Evolutionary conservation across 2,888 invertebrate genomes (phyloP).

Genomic region (Pediacus dermestoides): DNA sequence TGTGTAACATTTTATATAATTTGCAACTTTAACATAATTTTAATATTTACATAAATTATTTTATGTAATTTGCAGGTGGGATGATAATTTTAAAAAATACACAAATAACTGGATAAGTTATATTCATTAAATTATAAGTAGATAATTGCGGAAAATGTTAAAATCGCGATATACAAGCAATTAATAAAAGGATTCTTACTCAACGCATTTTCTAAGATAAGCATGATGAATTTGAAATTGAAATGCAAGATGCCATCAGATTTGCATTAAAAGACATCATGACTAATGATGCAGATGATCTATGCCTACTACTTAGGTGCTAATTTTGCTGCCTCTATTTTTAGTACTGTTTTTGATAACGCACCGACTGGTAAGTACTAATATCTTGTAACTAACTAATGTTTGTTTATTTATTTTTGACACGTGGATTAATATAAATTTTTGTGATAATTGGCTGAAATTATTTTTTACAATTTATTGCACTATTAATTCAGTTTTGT

Average conservation of each 20-base stretch:
- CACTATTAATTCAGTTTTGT: no score
- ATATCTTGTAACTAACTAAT: no score
- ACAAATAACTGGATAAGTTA: background rate
- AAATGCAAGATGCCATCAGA: background rate
- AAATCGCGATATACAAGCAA: constrained; percentile 1
- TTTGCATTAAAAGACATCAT: background rate
- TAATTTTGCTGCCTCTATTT: background rate
- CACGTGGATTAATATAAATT: no score
- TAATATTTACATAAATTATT: constrained; percentile 2
- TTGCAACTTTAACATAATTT: no score
- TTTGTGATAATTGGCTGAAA: no score
- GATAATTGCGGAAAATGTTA: constrained; percentile 1
- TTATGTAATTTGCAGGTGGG: constrained; percentile 2
- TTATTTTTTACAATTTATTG: no score
- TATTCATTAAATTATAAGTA: constrained; percentile 2
- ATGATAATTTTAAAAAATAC: background rate
- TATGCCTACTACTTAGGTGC: constrained; percentile 1
- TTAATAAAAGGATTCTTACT: constrained; percentile 1
- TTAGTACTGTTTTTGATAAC: background rate
- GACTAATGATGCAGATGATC: background rate
- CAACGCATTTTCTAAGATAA: constrained; percentile 1
- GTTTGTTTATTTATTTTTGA: no score
- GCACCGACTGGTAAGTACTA: no score
- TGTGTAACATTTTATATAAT: no score
- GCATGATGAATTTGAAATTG: constrained; percentile 1